A percentile compares a stretch with the other conserved stretches of the same genome.
phyloP scores from a whole-genome alignment of 2,113 vertebrate genomes.

The Spermophilus dauricus region DNA sequence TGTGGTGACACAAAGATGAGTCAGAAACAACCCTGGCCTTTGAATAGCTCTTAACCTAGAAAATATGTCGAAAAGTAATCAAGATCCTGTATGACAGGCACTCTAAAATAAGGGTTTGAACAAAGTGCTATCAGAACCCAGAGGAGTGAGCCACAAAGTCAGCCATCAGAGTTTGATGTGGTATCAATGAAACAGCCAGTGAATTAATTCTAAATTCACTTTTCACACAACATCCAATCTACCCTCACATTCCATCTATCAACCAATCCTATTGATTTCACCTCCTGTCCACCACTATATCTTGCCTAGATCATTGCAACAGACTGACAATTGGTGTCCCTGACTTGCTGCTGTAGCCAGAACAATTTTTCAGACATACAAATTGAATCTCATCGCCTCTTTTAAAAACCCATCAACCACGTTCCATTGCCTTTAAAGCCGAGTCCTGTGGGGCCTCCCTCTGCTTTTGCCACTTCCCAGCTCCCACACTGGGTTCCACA shows the following conservation, averaged over 20 bases:
- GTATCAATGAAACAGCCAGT: not conserved
- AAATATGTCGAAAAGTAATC: not conserved
- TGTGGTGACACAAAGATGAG: not conserved
- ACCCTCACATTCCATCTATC: not conserved
- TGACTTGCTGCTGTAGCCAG: not conserved
- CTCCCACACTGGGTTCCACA: not conserved
- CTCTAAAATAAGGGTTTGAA: not conserved
- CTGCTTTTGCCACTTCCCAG: not conserved
- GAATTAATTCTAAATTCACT: conserved; percentile 7
- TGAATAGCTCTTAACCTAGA: not conserved
- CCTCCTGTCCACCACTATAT: not conserved
- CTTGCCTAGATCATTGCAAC: not conserved
- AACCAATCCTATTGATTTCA: not conserved
- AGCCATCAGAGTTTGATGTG: not conserved
- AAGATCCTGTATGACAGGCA: not conserved
- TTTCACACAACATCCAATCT: not conserved
- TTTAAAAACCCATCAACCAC: not conserved
- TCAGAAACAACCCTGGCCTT: not conserved
- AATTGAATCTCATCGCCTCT: not conserved
- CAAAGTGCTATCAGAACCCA: not conserved
- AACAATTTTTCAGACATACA: conserved; percentile 7
- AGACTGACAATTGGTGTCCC: not conserved
- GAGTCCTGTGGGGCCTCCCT: not conserved
- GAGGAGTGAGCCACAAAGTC: not conserved
- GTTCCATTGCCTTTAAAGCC: not conserved